phyloP scores from a whole-genome alignment of 2,888 invertebrate species.

The Metopia argyrocephala region DNA sequence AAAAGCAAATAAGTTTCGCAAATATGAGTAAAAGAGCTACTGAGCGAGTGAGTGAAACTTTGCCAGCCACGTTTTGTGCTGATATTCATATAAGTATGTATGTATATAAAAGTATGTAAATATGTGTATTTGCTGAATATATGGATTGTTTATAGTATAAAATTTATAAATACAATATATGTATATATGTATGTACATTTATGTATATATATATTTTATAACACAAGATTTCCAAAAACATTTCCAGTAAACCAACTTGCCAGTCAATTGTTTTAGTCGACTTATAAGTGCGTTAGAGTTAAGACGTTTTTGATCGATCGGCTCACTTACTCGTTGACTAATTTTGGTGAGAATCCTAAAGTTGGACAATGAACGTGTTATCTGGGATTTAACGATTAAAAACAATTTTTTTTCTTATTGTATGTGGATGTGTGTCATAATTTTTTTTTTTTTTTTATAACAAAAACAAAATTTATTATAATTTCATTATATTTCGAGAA shows the following conservation, averaged over 20 bases:
- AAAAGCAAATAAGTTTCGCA: conserved; percentile 15
- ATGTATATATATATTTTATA: conserved; percentile 38
- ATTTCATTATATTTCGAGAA: not conserved
- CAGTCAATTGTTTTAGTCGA: conserved; percentile 50
- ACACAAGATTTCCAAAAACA: conserved; percentile 51
- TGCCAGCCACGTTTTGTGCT: conserved; percentile 17
- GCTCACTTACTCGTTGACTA: conserved; percentile 38
- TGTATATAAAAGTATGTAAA: no score
- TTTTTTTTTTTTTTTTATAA: no score
- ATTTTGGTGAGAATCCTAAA: conserved; percentile 31
- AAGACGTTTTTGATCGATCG: conserved; percentile 42
- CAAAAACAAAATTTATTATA: not conserved
- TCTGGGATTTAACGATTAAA: conserved; percentile 11
- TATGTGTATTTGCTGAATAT: not conserved
- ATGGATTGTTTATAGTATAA: not conserved
- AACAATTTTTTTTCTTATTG: not conserved
- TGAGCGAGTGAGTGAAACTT: conserved; percentile 9
- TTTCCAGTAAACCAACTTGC: conserved; percentile 45
- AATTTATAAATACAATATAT: no score
- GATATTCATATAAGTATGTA: not conserved
- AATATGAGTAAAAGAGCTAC: conserved; percentile 16
- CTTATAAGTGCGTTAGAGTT: conserved; percentile 61
- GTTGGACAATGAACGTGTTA: conserved; percentile 16
- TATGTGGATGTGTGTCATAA: not conserved
- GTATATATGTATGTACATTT: conserved; percentile 8